These are phyloP conservation scores for Caenorhabditis plicata DNA, from an alignment of 2,888 invertebrate genomes.

Conservation along the genomic window DNA sequence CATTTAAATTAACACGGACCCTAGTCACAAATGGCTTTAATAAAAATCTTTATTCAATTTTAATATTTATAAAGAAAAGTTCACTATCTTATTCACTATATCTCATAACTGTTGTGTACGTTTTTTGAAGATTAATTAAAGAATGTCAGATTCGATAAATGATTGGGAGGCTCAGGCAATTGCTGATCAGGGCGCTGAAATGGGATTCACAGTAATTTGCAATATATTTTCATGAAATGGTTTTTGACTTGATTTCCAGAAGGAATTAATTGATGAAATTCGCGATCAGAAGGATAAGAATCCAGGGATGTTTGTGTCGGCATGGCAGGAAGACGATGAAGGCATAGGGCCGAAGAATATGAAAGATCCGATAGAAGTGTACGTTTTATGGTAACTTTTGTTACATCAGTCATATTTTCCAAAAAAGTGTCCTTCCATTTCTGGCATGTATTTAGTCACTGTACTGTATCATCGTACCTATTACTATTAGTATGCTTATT, in stretches of 20 bases:
- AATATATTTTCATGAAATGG: neutral
- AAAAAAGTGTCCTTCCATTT: too few relatives aligned
- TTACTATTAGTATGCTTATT: too few relatives aligned
- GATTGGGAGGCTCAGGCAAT: constrained; percentile 12
- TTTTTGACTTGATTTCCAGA: constrained; percentile 10
- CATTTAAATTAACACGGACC: neutral
- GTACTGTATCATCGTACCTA: too few relatives aligned
- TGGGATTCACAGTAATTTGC: constrained; percentile 25
- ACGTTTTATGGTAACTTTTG: constrained; percentile 3
- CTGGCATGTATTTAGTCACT: too few relatives aligned
- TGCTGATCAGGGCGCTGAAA: constrained; percentile 8
- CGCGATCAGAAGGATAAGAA: constrained; percentile 39
- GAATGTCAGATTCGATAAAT: constrained; percentile 16
- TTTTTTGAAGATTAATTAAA: neutral
- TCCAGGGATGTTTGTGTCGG: constrained; percentile 62
- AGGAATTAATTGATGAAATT: constrained; percentile 40
- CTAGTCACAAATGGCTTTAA: neutral
- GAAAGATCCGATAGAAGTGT: constrained; percentile 51
- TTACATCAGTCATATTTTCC: neutral
- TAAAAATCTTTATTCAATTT: neutral
- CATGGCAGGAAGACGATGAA: constrained; percentile 58
- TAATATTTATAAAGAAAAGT: neutral
- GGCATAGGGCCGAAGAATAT: constrained; percentile 47
- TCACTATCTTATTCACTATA: neutral
- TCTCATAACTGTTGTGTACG: neutral